Conservation (phyloP, 1,140 invertebrate genomes). For the Psix sp. region DNA sequence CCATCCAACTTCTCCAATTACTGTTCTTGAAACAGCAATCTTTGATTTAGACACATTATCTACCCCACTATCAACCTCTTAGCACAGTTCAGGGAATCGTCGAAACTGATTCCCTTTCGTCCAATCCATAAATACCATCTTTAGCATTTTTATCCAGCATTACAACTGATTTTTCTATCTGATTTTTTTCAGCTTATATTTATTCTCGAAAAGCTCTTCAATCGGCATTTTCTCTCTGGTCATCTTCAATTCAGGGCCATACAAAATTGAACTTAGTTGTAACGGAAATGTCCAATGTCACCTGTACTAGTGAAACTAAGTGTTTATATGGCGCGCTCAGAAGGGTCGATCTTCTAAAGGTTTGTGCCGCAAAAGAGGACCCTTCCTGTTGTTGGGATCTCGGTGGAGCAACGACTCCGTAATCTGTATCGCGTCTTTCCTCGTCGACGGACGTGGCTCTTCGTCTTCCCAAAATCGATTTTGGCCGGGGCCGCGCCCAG, state of each 20-base stretch:
- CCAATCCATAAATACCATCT: too few species aligned
- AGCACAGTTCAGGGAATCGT: too few species aligned
- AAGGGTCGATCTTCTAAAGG: slow-evolving; percentile 23
- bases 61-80: not conserved
- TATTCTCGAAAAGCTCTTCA: too few species aligned
- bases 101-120: too few species aligned
- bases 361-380: slow-evolving; percentile 40
- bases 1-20: not conserved
- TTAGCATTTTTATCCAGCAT: too few species aligned
- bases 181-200: too few species aligned
- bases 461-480: slow-evolving; percentile 76
- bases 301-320: slow-evolving; percentile 38
- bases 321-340: slow-evolving; percentile 44
- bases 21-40: not conserved
- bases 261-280: slow-evolving; percentile 45
- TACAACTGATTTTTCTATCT: too few species aligned
- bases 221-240: slow-evolving; percentile 22
- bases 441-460: slow-evolving; percentile 59
- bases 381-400: slow-evolving; percentile 66
- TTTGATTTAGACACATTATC: not conserved
- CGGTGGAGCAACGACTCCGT: slow-evolving; percentile 64
- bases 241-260: slow-evolving; percentile 20
- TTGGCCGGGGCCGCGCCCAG: slow-evolving; percentile 72
- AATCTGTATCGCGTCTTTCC: slow-evolving; percentile 69
- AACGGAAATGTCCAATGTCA: slow-evolving; percentile 16